phyloP scores from a whole-genome alignment of 2,113 vertebrate genomes.

The Camarhynchus parvulus region DNA sequence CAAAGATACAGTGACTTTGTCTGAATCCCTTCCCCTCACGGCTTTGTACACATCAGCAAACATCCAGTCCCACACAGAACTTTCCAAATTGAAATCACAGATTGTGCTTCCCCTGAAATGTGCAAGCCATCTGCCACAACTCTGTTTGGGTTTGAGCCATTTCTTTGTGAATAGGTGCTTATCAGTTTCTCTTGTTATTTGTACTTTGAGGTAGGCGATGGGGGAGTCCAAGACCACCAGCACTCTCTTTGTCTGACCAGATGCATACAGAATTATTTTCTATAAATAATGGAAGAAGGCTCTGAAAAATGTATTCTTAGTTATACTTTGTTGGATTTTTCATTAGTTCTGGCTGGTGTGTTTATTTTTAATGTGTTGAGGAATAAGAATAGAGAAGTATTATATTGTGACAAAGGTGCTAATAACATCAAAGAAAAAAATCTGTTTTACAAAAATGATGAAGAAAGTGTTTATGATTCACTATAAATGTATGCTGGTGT shows the following conservation, averaged over 20 bases:
- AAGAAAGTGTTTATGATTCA: not conserved
- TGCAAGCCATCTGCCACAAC: slow-evolving; percentile 64
- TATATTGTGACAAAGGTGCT: not conserved
- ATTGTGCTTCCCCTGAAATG: slow-evolving; percentile 47
- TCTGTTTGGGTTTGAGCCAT: slow-evolving; percentile 45
- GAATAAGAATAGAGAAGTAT: not conserved
- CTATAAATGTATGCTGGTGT: not conserved
- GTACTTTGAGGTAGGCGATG: slow-evolving; percentile 36
- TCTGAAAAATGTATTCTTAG: not conserved
- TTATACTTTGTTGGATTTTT: slow-evolving; percentile 4
- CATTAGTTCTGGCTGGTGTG: not conserved
- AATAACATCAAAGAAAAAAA: not conserved
- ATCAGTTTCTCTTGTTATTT: slow-evolving; percentile 45
- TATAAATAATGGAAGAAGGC: slow-evolving; percentile 34
- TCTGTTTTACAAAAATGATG: not conserved
- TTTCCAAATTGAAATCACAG: slow-evolving; percentile 15
- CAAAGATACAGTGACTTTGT: not conserved
- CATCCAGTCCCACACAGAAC: not conserved
- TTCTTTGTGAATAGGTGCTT: slow-evolving; percentile 63
- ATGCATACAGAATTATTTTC: slow-evolving; percentile 55
- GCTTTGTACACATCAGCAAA: not conserved
- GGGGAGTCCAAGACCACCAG: slow-evolving; percentile 67
- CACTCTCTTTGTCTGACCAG: slow-evolving; percentile 29
- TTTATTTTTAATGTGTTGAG: not conserved
- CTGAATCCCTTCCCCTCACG: not conserved